Percentiles rank a stretch among this genome's conserved stretches.
Evolutionary conservation across 2,888 invertebrate species (phyloP).

Genomic region (Lycia hirtaria): DNA sequence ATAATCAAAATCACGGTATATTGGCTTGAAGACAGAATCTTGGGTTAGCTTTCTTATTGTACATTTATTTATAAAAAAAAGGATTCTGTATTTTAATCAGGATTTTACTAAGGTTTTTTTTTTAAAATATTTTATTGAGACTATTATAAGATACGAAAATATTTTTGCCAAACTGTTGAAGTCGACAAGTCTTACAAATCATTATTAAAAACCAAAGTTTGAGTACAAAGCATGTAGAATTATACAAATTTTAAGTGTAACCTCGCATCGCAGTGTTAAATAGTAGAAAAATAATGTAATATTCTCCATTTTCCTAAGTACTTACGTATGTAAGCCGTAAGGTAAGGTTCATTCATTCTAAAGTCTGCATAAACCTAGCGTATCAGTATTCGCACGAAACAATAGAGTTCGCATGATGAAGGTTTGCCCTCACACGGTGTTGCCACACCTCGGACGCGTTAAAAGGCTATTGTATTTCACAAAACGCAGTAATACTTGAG

Average conservation of each 20-base stretch:
- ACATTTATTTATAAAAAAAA: no score
- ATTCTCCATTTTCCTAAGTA: neutral
- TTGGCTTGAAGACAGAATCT: neutral
- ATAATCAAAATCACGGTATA: neutral
- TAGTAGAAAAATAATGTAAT: neutral
- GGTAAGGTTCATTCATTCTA: neutral
- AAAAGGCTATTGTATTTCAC: slow-evolving; percentile 70
- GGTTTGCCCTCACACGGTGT: slow-evolving; percentile 24
- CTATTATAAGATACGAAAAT: no score
- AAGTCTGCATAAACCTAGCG: neutral
- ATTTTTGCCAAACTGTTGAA: no score
- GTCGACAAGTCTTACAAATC: no score
- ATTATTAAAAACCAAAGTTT: no score
- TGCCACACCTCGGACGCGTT: slow-evolving; percentile 41
- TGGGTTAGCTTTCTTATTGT: neutral
- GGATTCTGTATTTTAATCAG: no score
- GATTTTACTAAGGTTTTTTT: no score
- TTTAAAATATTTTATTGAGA: no score
- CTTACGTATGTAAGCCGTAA: neutral
- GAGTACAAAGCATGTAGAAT: no score
- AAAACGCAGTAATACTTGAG: slow-evolving; percentile 65
- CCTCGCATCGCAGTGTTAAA: no score
- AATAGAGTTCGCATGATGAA: slow-evolving; percentile 7
- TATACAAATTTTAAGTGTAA: no score
- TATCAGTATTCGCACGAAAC: slow-evolving; percentile 4